Evolutionary conservation across 2,888 invertebrate genomes (phyloP), one percentile per base, ranked within the genome.

Genomic region (Arctia plantaginis): DNA sequence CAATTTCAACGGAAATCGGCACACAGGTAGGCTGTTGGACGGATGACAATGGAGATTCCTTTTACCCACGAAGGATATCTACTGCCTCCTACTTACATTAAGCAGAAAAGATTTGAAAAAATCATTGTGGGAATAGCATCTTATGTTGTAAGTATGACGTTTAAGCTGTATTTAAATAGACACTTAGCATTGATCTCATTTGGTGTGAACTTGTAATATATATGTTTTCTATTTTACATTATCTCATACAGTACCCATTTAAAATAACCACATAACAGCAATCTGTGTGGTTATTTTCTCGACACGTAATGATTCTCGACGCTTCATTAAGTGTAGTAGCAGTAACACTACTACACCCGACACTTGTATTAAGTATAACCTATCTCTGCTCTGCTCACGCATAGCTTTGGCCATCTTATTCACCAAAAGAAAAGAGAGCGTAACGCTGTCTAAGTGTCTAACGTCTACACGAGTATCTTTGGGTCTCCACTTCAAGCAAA

Each of bases 1-100:
- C 55, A 27, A 62, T 62, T 70, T 39, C 70, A 70, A 44, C 70
- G 70, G 62, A 70, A 70, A 59, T 70, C 70, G 62, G 30, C n/a
- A 27, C 55, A 10, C 69, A 69, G 69, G 62, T 62, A 69, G 59
- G 33, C 62, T 69, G 62, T 69, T 62, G 20, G 23, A 41, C 39
- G 41, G 59, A 41, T 59, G 59, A 69, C 62, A 69, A 69, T 69
- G 13, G 62, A 18, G 59, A 27, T 41, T 41, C 59, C 66, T n/a
- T 39, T 41, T 66, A 66, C 47, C 39, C 51, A 30, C 13, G 35
- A 44, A 64, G 12, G 44, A 62, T 30, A 13, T 59, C 27, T 59
- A 62, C 59, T 59, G 15, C 59, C 59, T 62, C 15, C 51, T 51
- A n/a, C 30, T 30, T 12, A 67, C 67, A 67, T 7, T 30, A 44